A percentile compares a stretch with the other conserved stretches of the same genome.
Conservation (phyloP, 2,888 invertebrate species). For the Adelognathus sp. region DNA sequence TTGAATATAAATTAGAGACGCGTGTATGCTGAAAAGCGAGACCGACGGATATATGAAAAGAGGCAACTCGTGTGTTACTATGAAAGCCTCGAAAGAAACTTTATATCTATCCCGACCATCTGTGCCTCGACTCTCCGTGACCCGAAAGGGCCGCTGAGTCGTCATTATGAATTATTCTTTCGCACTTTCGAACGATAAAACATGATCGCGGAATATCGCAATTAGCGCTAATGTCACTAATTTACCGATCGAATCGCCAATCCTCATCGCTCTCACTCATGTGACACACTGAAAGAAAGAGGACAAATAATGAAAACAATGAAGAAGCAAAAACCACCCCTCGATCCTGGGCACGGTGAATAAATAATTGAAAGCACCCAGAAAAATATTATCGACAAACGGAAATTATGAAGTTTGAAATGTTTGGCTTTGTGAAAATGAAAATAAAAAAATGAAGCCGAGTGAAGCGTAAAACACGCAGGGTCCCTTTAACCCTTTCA, state of each 20-base stretch:
- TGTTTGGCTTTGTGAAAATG: not conserved
- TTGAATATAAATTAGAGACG: slow-evolving; percentile 50
- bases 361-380: not conserved
- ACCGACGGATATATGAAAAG: too few species aligned
- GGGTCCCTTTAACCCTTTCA: slow-evolving; percentile 23
- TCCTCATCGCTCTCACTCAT: not conserved
- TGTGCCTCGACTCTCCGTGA: slow-evolving; percentile 31
- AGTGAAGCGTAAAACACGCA: slow-evolving; percentile 18
- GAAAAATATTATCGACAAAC: not conserved
- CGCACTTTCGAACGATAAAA: not conserved
- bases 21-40: slow-evolving; percentile 9
- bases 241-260: not conserved
- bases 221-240: not conserved
- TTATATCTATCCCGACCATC: slow-evolving; percentile 43
- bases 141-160: not conserved
- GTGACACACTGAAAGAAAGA: not conserved
- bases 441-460: not conserved
- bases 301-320: not conserved
- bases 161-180: slow-evolving; percentile 8
- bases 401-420: not conserved
- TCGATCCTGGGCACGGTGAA: not conserved
- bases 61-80: not conserved
- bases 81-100: slow-evolving; percentile 24
- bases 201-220: not conserved
- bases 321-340: not conserved